Evolutionary conservation across 2,113 vertebrate species (phyloP), one percentile per base, ranked within the genome.

Genomic region (Sceloporus undulatus): DNA sequence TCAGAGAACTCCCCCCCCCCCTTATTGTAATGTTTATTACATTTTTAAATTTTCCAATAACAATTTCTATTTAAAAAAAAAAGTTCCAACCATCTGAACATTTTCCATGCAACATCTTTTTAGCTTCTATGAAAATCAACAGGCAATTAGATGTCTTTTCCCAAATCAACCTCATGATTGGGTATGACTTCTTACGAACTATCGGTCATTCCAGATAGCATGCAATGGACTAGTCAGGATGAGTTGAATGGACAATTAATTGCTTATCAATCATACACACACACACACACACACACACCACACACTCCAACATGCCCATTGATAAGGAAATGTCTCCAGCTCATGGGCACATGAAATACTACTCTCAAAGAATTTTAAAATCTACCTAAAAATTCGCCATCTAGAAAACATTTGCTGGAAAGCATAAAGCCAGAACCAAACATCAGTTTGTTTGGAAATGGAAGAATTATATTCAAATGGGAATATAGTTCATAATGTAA

Each of bases 401-500:
- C 13, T 27, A 78, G 40, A 52, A 85, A 85, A 62, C 59, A 62
- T 62, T 62, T 62, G 59, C 59, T 16, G 4, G 59, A 62, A 62
- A 16, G 59, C 59, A 62, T 62, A 62, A 62, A 62, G 59, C 59
- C 59, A 62, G 59, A 68, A 38, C 21, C 18, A 27, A 76, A 40
- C 19, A 62, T 59, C 42, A 13, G 42, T 68, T 84, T 5, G 40
- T n/a, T 27, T 23, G 29, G 42, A 42, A 34, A 42, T 4, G 29
- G 29, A 34, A 18, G 25, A 27, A 8, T 21, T 27, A 23, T 19
- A 19, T 79, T 87, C 29, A 71, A 71, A 80, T 68, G 42, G 11
- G 65, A 78, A 86, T 78, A 68, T 34, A 40, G 14, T 79, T 86
- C 27, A n/a, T 71, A 71, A 79, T 21, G 38, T 52, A 82, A 70